Conservation (phyloP, 2,797 vertebrate species). For the Chelidonichthys spinosus region DNA sequence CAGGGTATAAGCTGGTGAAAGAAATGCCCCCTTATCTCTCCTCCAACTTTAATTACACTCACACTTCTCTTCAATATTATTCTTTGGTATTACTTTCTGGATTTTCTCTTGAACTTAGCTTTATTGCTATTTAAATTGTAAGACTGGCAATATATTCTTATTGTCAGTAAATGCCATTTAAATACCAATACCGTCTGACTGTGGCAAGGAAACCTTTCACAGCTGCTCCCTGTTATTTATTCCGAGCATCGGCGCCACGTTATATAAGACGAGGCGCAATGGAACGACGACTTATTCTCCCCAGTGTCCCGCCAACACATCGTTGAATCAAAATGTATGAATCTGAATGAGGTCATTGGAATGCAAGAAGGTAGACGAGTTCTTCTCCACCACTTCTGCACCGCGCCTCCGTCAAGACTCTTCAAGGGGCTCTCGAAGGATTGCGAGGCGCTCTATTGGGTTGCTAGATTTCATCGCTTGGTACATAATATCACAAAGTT, state of each 20-base stretch:
- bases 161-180: background rate
- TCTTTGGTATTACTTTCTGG: background rate
- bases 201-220: background rate
- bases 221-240: background rate
- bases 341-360: conserved; percentile 28
- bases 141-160: background rate
- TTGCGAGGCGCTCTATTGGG: conserved; percentile 1
- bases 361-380: conserved; percentile 18
- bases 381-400: background rate
- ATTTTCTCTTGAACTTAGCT: background rate
- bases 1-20: background rate
- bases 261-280: background rate
- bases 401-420: conserved; percentile 15
- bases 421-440: conserved; percentile 16
- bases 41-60: background rate
- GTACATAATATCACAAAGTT: conserved; percentile 15
- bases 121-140: background rate
- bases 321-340: background rate
- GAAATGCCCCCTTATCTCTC: background rate
- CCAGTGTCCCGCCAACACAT: background rate
- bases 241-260: background rate
- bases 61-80: background rate
- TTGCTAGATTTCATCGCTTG: conserved; percentile 17
- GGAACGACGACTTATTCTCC: conserved; percentile 1
- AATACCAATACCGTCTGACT: background rate